Base-by-base conservation (phyloP, 2,113 vertebrate genomes). In the Eolophus roseicapilla region DNA sequence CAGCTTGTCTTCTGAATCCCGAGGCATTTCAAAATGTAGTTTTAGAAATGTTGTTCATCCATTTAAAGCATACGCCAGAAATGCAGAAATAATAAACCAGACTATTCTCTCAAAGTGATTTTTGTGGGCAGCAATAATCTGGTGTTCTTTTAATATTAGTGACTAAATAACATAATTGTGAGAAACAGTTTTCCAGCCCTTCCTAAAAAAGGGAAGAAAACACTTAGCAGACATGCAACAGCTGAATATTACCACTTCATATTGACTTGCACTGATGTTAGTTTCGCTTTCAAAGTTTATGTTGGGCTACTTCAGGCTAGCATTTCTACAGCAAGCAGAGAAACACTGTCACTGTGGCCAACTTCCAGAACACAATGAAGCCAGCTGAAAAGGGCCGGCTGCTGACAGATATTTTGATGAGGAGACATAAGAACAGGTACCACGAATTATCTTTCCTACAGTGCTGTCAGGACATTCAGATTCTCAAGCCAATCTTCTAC, bases 201-300 rank as follows among this genome's bases (percentile, higher is more conserved):
- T 86, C 85, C 84, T 76, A 81, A 92, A 94, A 93, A 81, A 74
- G 79, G 87, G 37, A 88, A 88, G 67, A 69, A 89, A 77, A 74
- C 63, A 87, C 39, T 79, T 64, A 19, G 28, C 20, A 95, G 63
- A 77, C 41, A 46, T 17, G 47, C 41, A 80, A 24, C 19, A 71
- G 63, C 68, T 77, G 50, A 93, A 71, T 59, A 52, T 43, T 46
- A 64, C 25, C 43, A 33, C 44, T 86, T 76, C n/a, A 46, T 12
- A 7, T 4, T 67, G 63, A 74, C 59, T 90, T 76, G n/a, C 0
- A 31, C 0, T 49, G 25, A 88, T 43, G 84, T 49, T 73, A 46
- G 79, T 90, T 95, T 95, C 35, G 0, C 9, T 91, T 91, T 88
- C 76, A 12, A 83, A 88, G 47, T 89, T 79, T 43, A 83, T 16